Base-by-base conservation (phyloP, 2,888 invertebrate genomes). In the Gisinianus flammeolus region DNA sequence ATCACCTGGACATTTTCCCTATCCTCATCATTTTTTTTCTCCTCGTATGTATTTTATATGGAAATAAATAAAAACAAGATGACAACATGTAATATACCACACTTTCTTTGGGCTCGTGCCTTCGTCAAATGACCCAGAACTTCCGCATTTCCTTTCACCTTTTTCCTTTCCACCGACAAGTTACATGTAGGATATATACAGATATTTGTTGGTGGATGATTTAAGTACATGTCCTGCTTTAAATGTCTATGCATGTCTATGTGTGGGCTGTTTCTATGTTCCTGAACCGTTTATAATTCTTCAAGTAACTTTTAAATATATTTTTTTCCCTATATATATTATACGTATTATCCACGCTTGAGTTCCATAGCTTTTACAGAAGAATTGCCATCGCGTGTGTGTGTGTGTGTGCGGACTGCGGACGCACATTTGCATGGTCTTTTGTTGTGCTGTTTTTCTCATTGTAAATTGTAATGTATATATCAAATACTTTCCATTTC, bases 61-160 rank as follows among this genome's bases (percentile, higher is more conserved):
- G 44, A 44, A 44, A 44, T 44, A 64, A 64, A 64, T 64, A 64
- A 28, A 26, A 19, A 30, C 26, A 64, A 64, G 26, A 30, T 26
- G 12, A 12, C 22, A 8, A 62, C 26, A 8, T 16, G 44, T 16
- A 44, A 44, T 44, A 44, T 16, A 44, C 44, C 12, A 44, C 44
- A 56, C 56, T 68, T 69, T 68, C 68, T 35, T 35, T 68, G 22
- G 78, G 69, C 80, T 76, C 78, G 78, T 80, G 80, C 78, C 80
- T 72, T 69, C 70, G 73, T 68, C 69, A 76, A 77, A 24, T 77
- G 72, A 78, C 68, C 79, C 71, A 74, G 58, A 73, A 80, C 80
- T 80, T 80, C 80, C 80, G 80, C 68, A 78, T 79, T 79, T 74
- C 76, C 79, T 78, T 78, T 73, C 78, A 71, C 76, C 72, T 73